These are phyloP conservation scores for Pachymerium ferrugineum DNA, from an alignment of 2,888 invertebrate species.

Conservation along the genomic window DNA sequence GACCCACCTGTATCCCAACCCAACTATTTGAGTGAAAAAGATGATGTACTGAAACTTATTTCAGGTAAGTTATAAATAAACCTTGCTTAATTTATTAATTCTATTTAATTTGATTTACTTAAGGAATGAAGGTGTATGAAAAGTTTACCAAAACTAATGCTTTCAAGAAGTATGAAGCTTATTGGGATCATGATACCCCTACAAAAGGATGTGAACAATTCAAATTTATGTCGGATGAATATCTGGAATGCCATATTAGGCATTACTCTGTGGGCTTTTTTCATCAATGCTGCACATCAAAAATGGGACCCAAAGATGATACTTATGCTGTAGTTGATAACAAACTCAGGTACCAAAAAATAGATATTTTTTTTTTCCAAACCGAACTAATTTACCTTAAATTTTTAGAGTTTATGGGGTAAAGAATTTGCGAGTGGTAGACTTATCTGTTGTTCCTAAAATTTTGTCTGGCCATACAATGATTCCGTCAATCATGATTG, in stretches of 20 bases:
- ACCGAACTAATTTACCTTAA: too few species aligned
- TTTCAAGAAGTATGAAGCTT: neutral
- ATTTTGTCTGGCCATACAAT: conserved; percentile 3
- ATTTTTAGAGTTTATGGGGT: conserved; percentile 28
- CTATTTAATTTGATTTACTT: neutral
- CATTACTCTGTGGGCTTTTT: neutral
- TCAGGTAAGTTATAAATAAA: conserved; percentile 55
- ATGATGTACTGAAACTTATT: conserved; percentile 69
- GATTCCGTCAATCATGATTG: conserved; percentile 41
- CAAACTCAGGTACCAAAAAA: neutral
- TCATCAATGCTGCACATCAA: neutral
- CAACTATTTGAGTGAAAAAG: conserved; percentile 78
- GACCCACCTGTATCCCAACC: conserved; percentile 83
- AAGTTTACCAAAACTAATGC: neutral
- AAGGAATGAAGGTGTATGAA: neutral
- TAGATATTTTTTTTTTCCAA: too few species aligned
- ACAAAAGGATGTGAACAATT: neutral
- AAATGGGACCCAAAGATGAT: neutral
- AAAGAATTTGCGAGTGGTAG: neutral
- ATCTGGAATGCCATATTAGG: neutral
- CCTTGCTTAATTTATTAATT: neutral
- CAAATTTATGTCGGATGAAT: neutral
- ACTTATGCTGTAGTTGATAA: neutral
- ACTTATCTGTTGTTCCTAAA: neutral
- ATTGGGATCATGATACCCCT: neutral